A percentile compares a stretch with the other conserved stretches of the same genome.
These are phyloP conservation scores for Apodemia duryi DNA, from an alignment of 2,888 invertebrate genomes.

Conservation along the genomic window DNA sequence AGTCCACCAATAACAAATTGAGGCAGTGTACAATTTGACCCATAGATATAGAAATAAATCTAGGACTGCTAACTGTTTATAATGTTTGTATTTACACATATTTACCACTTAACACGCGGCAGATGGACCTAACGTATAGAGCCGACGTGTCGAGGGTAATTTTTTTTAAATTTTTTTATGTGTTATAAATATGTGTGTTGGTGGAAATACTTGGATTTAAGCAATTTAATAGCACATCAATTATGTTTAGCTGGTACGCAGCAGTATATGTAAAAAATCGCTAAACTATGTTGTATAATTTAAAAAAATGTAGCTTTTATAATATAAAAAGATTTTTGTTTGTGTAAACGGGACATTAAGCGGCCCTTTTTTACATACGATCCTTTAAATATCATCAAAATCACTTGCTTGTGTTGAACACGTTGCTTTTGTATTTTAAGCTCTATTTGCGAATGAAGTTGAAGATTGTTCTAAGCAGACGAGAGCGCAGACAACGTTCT, in stretches of 20 bases:
- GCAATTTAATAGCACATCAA: background rate
- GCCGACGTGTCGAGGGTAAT: conserved; percentile 72
- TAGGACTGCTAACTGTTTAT: conserved; percentile 15
- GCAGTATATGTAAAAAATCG: background rate
- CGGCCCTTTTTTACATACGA: background rate
- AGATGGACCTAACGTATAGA: conserved; percentile 79
- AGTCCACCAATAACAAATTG: background rate
- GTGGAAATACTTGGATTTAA: conserved; percentile 12
- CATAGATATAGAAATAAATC: too few species aligned
- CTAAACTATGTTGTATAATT: background rate
- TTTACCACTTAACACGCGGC: conserved; percentile 69
- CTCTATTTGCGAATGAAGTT: background rate
- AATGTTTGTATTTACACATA: conserved; percentile 47
- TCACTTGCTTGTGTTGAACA: background rate
- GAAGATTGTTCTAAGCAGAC: too few species aligned
- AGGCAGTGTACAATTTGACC: background rate
- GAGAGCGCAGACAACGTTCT: too few species aligned
- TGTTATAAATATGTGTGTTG: conserved; percentile 26
- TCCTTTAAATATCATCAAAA: background rate
- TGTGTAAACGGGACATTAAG: background rate
- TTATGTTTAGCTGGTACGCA: background rate
- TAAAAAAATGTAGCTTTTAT: background rate
- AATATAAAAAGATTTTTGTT: background rate
- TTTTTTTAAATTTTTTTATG: conserved; percentile 19
- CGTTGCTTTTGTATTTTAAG: background rate